Conservation (phyloP, 1,140 invertebrate species). For the Trachymyrmex septentrionalis region DNA sequence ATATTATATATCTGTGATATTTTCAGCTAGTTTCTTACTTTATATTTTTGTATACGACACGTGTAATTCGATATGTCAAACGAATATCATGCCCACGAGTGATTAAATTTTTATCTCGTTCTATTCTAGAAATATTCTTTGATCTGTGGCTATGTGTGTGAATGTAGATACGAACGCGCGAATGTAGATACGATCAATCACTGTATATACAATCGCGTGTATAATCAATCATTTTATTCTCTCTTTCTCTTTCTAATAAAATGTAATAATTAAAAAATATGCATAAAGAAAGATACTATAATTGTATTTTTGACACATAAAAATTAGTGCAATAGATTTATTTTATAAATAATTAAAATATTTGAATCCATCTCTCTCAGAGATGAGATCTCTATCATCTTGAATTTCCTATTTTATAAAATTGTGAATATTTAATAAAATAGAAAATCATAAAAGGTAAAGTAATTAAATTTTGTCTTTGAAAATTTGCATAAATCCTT, state of each 20-base stretch:
- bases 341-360: slow-evolving; percentile 15
- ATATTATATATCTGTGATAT: background rate
- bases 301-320: slow-evolving; percentile 1
- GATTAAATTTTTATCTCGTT: slow-evolving; percentile 37
- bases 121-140: slow-evolving; percentile 36
- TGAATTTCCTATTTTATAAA: slow-evolving; percentile 17
- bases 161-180: background rate
- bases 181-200: slow-evolving; percentile 28
- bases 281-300: background rate
- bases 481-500: background rate
- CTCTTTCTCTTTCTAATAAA: background rate
- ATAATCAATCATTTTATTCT: slow-evolving; percentile 6
- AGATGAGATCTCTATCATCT: background rate
- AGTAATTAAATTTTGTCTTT: background rate
- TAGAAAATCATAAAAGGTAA: background rate
- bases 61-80: slow-evolving; percentile 27
- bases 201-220: slow-evolving; percentile 12
- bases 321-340: background rate
- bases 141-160: background rate
- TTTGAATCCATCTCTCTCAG: background rate
- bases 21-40: slow-evolving; percentile 34
- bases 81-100: background rate
- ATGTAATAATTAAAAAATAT: slow-evolving; percentile 23
- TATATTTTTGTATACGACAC: background rate
- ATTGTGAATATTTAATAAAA: background rate